Base-by-base conservation (phyloP, 2,888 invertebrate species). In the Aricia artaxerxes region DNA sequence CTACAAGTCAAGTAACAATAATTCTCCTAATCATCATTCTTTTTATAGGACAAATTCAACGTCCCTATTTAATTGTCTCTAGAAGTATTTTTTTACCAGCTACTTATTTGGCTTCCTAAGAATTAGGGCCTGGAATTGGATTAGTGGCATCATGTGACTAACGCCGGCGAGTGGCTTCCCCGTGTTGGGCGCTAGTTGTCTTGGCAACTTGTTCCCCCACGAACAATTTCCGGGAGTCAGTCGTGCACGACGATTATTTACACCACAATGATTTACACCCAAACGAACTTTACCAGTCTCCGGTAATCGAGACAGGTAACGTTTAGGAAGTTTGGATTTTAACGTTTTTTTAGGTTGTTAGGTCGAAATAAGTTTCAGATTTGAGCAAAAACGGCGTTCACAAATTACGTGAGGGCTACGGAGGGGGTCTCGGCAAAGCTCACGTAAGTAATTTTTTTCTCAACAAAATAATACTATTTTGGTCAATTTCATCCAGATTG, bases 181-280 rank as follows among this genome's bases (percentile, higher is more conserved):
- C 89, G 83, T 92, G 92, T 93, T 93, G 89, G 83, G 86, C 82
- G 86, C 82, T 85, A 84, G 92, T 94, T 87, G 91, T 86, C 93
- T 86, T 88, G 90, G 92, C 84, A 89, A 93, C 92, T 85, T 87
- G 83, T 84, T 84, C 85, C 85, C 84, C 83, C 81, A 85, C 83
- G 85, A 86, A 86, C 86, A 91, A 94, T 94, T 91, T 94, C 93
- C 93, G 92, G 90, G 84, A 86, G 90, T 88, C 90, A 82, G 86
- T 85, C 80, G 80, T 80, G 82, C 82, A 82, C 81, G 80, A 80
- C 69, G 64, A 64, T 75, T 78, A 78, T 60, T 73, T 78, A 78
- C 78, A 75, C 79, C 75, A 75, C 79, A 79, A 64, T 75, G 61
- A 75, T 82, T 82, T 82, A 79, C 80, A 79, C 82, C 82, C 79